phyloP scores from a whole-genome alignment of 2,797 vertebrate species.

The Bradypodion pumilum region DNA sequence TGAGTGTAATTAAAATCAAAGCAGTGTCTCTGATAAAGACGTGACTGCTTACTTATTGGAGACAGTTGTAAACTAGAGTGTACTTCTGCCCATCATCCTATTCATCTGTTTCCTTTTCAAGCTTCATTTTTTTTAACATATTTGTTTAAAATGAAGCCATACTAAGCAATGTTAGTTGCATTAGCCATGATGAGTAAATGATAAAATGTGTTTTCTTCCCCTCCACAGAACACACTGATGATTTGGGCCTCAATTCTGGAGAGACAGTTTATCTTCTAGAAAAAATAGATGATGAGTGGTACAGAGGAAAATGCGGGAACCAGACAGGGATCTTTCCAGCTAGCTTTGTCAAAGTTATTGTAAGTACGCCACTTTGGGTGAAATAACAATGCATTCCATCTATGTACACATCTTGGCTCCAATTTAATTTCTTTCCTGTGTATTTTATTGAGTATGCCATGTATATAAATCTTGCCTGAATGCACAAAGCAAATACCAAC shows the following conservation, averaged over 20 bases:
- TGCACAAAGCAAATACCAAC: background rate
- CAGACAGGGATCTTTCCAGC: slow-evolving; percentile 88
- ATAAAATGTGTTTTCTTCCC: background rate
- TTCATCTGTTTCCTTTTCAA: slow-evolving; percentile 1
- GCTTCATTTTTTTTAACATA: slow-evolving; percentile 22
- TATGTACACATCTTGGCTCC: slow-evolving; percentile 32
- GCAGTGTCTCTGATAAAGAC: too few species aligned
- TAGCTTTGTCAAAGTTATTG: slow-evolving; percentile 83
- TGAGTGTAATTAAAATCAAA: background rate
- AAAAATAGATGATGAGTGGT: slow-evolving; percentile 90
- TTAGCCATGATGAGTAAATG: slow-evolving; percentile 8
- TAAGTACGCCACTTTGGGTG: slow-evolving; percentile 67
- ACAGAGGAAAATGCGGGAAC: slow-evolving; percentile 85
- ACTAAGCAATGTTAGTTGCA: slow-evolving; percentile 28
- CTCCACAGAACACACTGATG: slow-evolving; percentile 83
- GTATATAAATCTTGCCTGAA: slow-evolving; percentile 51
- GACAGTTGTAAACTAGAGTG: background rate
- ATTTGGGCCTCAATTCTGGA: slow-evolving; percentile 86
- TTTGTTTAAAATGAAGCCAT: slow-evolving; percentile 29
- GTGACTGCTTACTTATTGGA: background rate
- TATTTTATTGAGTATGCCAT: slow-evolving; percentile 38
- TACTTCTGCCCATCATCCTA: background rate
- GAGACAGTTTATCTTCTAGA: slow-evolving; percentile 87
- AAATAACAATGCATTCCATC: slow-evolving; percentile 28
- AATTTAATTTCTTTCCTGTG: slow-evolving; percentile 28